These are phyloP conservation scores for Cephus cinctus DNA, from an alignment of 1,140 invertebrate species.

Conservation along the genomic window DNA sequence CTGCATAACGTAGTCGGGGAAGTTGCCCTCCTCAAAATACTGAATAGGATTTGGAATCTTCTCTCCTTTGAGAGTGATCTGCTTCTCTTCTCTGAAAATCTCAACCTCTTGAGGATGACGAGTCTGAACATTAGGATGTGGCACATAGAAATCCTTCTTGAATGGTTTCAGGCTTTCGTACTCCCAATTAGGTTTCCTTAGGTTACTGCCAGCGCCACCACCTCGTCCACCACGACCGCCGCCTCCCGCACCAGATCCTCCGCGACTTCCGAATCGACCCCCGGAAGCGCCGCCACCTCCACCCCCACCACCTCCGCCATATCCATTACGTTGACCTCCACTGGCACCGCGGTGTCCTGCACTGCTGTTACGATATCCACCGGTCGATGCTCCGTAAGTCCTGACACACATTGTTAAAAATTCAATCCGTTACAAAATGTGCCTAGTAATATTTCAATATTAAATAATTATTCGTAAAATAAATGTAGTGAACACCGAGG, in stretches of 20 bases:
- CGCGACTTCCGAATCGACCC: constrained; percentile 46
- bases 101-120: constrained; percentile 76
- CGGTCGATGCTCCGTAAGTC: constrained; percentile 43
- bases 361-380: constrained; percentile 36
- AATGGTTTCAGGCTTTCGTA: constrained; percentile 76
- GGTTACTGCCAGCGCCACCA: constrained; percentile 61
- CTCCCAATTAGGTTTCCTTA: constrained; percentile 81
- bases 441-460: not conserved
- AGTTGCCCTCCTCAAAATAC: constrained; percentile 76
- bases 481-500: constrained; percentile 67
- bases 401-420: constrained; percentile 20
- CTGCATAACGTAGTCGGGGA: constrained; percentile 73
- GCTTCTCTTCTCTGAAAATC: constrained; percentile 69
- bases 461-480: constrained; percentile 9
- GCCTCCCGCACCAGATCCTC: constrained; percentile 39
- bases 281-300: constrained; percentile 41
- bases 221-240: constrained; percentile 31
- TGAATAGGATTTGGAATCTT: constrained; percentile 75
- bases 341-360: constrained; percentile 38
- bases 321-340: constrained; percentile 34
- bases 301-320: constrained; percentile 43
- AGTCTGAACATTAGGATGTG: constrained; percentile 70
- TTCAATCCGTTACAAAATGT: no score
- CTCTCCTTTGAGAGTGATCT: constrained; percentile 81
- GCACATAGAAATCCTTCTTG: constrained; percentile 93